phyloP scores from a whole-genome alignment of 2,797 vertebrate species.

The Catamblyrhynchus diadema region DNA sequence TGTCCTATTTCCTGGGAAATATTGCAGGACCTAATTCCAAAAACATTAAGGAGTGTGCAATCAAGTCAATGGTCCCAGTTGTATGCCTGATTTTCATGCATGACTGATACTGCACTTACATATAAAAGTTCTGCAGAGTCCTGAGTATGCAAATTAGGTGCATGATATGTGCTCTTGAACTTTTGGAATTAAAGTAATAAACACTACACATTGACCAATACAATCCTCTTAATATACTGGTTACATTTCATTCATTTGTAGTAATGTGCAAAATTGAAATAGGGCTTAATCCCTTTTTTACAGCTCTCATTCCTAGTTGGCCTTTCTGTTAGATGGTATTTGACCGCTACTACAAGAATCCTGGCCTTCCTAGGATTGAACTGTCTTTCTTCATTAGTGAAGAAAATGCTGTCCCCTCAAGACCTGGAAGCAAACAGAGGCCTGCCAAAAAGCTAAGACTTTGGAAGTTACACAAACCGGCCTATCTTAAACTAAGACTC shows the following conservation, averaged over 20 bases:
- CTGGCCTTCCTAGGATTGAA: not conserved
- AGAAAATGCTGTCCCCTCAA: not conserved
- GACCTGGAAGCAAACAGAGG: not conserved
- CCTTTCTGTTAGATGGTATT: not conserved
- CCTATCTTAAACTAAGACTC: not conserved
- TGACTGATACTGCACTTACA: not conserved
- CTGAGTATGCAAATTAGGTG: not conserved
- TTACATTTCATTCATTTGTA: not conserved
- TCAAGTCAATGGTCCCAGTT: not conserved
- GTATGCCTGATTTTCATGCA: not conserved
- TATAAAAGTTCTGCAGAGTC: not conserved
- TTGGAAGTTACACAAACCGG: not conserved
- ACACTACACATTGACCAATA: not conserved
- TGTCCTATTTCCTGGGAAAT: not conserved
- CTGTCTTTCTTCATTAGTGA: not conserved
- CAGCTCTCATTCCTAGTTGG: not conserved
- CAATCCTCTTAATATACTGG: not conserved
- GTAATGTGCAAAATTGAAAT: not conserved
- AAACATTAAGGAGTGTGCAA: not conserved
- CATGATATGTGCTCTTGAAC: not conserved
- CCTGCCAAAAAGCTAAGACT: not conserved
- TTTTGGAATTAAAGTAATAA: not conserved
- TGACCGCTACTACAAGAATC: not conserved
- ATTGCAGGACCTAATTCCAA: not conserved
- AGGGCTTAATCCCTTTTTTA: not conserved